Percentiles rank a stretch among this genome's conserved stretches.
phyloP scores from a whole-genome alignment of 2,797 vertebrate genomes.

The Anguilla megastoma region DNA sequence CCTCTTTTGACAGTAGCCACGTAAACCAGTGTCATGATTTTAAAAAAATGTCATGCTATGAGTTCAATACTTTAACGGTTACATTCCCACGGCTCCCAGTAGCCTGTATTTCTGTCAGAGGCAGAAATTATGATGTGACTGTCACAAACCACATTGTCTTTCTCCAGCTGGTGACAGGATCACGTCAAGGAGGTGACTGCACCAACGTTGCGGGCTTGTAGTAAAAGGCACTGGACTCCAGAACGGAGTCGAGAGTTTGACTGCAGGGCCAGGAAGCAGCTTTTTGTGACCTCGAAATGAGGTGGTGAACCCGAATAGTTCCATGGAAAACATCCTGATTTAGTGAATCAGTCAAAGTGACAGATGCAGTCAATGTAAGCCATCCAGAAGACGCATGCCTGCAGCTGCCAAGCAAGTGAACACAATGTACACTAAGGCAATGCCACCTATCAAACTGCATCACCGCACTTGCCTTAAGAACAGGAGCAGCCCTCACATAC shows the following conservation, averaged over 20 bases:
- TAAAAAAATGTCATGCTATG: not conserved
- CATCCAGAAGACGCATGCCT: not conserved
- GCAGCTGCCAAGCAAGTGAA: not conserved
- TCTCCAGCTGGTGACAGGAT: not conserved
- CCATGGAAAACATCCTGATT: not conserved
- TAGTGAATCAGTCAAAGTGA: not conserved
- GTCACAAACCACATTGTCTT: not conserved
- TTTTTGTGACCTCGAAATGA: not conserved
- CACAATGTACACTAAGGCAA: not conserved
- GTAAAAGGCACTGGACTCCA: not conserved
- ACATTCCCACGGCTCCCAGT: not conserved
- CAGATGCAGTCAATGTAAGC: slow-evolving; percentile 3
- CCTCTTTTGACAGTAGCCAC: not conserved
- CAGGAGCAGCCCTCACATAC: not conserved
- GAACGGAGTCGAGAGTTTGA: not conserved
- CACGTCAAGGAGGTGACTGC: not conserved
- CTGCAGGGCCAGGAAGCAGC: not conserved
- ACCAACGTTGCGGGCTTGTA: not conserved
- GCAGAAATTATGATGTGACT: not conserved
- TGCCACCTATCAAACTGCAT: slow-evolving; percentile 9
- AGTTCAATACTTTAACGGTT: not conserved
- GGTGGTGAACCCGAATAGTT: not conserved
- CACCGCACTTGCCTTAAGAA: not conserved
- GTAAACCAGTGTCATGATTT: not conserved
- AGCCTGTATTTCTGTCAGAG: not conserved